phyloP scores from a whole-genome alignment of 2,797 vertebrate genomes.

The Channallabes apus region DNA sequence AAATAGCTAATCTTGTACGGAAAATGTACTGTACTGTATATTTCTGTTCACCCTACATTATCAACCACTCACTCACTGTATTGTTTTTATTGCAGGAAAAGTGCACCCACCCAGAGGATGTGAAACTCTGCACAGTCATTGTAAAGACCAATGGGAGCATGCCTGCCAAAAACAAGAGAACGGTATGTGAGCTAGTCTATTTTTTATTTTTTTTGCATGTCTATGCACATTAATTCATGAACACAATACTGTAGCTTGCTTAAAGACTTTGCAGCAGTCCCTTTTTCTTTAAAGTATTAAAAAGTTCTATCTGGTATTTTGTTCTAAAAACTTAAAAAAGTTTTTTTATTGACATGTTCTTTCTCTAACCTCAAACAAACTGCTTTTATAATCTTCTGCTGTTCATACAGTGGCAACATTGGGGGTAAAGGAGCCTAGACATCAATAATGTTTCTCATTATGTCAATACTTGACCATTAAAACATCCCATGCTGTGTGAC shows the following conservation, averaged over 20 bases:
- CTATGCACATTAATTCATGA: not conserved
- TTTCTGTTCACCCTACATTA: not conserved
- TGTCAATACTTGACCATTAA: not conserved
- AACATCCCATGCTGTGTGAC: constrained; percentile 37
- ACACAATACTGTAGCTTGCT: not conserved
- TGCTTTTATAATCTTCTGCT: not conserved
- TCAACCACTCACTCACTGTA: constrained; percentile 30
- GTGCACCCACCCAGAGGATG: constrained; percentile 95
- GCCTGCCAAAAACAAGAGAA: constrained; percentile 92
- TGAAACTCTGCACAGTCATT: constrained; percentile 93
- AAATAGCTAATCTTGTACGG: not conserved
- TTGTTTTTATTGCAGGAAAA: constrained; percentile 75
- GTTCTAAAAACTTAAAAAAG: too few species aligned
- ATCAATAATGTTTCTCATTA: not conserved
- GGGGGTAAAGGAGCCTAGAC: not conserved
- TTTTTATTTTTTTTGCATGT: not conserved
- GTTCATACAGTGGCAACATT: not conserved
- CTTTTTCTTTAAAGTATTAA: not conserved
- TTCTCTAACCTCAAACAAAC: not conserved
- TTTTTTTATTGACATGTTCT: not conserved
- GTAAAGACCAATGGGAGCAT: constrained; percentile 96
- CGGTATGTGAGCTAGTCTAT: constrained; percentile 73
- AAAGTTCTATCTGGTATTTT: too few species aligned
- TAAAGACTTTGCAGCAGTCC: not conserved
- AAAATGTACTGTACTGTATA: too few species aligned